A percentile compares a stretch with the other conserved stretches of the same genome.
These are phyloP conservation scores for Arrhopalites spinosus DNA, from an alignment of 2,888 invertebrate genomes.

Conservation along the genomic window DNA sequence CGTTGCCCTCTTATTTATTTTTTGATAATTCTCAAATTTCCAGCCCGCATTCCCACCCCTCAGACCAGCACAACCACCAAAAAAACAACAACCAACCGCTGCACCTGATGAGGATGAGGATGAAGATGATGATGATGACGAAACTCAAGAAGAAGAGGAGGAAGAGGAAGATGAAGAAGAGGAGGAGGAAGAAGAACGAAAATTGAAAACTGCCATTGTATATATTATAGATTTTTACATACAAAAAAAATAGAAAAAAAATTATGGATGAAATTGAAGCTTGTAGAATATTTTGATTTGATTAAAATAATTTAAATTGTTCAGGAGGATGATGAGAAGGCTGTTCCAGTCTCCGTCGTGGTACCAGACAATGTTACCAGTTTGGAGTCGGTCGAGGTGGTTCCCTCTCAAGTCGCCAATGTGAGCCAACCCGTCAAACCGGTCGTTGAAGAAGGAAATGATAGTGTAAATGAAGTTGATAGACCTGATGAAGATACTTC, in stretches of 20 bases:
- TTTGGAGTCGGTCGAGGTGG: conserved; percentile 28
- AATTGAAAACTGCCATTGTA: no score
- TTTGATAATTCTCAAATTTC: background rate
- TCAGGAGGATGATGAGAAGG: background rate
- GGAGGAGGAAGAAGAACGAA: conserved; percentile 47
- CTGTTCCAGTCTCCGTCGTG: conserved; percentile 24
- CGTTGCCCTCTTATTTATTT: background rate
- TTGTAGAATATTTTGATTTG: no score
- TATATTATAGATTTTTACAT: no score
- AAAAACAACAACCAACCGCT: conserved; percentile 7
- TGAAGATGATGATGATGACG: conserved; percentile 40
- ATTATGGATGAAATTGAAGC: no score
- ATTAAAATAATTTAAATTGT: no score
- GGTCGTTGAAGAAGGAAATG: conserved; percentile 34
- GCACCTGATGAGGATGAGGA: conserved; percentile 45
- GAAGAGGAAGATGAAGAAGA: conserved; percentile 45
- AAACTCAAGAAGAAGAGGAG: conserved; percentile 36
- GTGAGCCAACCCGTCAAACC: conserved; percentile 21
- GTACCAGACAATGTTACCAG: conserved; percentile 31
- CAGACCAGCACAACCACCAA: conserved; percentile 27
- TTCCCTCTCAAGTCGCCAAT: conserved; percentile 14
- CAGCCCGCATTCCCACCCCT: conserved; percentile 42
- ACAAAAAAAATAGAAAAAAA: no score
- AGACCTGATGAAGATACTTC: conserved; percentile 31
- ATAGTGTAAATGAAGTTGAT: conserved; percentile 29